Conservation (phyloP, 2,888 invertebrate genomes). For the Ganaspis brasiliensis region DNA sequence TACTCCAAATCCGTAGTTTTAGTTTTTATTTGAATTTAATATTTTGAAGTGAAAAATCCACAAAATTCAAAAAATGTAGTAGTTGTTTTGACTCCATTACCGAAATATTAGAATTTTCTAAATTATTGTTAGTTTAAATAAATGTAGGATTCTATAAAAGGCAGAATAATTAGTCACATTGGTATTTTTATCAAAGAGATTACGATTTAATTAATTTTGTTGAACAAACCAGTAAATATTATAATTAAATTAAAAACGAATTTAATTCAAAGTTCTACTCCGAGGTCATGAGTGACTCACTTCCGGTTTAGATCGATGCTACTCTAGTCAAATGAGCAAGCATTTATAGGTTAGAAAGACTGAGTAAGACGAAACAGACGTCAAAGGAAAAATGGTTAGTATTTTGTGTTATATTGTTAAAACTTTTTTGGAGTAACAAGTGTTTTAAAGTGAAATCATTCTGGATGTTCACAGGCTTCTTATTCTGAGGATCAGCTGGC, state of each 20-base stretch:
- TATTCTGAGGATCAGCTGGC: constrained; percentile 96
- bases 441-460: constrained; percentile 30
- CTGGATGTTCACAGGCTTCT: constrained; percentile 85
- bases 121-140: not conserved
- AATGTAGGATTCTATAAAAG: not conserved
- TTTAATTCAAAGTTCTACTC: not conserved
- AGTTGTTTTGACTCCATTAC: constrained; percentile 28
- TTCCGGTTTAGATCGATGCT: constrained; percentile 40
- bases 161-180: too few relatives aligned
- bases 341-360: constrained; percentile 12
- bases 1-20: not conserved
- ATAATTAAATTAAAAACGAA: not conserved
- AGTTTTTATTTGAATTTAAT: not conserved
- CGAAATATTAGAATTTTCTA: not conserved
- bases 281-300: constrained; percentile 11
- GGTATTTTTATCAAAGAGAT: not conserved
- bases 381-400: constrained; percentile 24
- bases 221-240: not conserved
- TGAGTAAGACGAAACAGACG: constrained; percentile 9
- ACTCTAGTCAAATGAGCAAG: constrained; percentile 17
- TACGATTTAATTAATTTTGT: not conserved
- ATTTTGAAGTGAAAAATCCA: not conserved
- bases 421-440: not conserved
- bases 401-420: constrained; percentile 2
- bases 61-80: not conserved